Evolutionary conservation across 1,140 invertebrate genomes (phyloP).

Genomic region (Penaeus chinensis): DNA sequence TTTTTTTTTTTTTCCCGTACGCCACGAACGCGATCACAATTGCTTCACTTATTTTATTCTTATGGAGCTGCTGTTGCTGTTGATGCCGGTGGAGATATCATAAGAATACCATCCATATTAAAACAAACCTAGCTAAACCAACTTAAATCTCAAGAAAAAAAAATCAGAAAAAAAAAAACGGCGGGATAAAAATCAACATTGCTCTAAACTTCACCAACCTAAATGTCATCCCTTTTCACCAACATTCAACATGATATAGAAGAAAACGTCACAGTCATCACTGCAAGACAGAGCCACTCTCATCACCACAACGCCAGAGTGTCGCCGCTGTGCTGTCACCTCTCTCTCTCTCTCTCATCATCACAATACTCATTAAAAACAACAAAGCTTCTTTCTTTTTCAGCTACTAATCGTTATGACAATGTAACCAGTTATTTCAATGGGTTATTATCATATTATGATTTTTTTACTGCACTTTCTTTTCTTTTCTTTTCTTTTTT

Average conservation of each 20-base stretch:
- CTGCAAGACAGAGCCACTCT: not conserved
- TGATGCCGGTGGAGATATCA: no score
- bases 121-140: no score
- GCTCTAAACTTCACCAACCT: constrained; percentile 14
- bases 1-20: no score
- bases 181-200: no score
- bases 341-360: not conserved
- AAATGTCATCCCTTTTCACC: not conserved
- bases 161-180: no score
- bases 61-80: no score
- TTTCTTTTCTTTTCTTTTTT: not conserved
- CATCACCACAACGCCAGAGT: not conserved
- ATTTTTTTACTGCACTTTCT: not conserved
- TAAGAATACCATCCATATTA: no score
- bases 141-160: no score
- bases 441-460: constrained; percentile 5
- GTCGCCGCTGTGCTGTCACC: not conserved
- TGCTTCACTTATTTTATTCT: no score
- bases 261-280: constrained; percentile 4
- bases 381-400: constrained; percentile 34
- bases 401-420: constrained; percentile 37
- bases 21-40: no score
- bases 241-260: not conserved
- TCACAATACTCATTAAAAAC: not conserved
- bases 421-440: constrained; percentile 22